Percentiles rank a stretch among this genome's conserved stretches.
Evolutionary conservation across 1,140 invertebrate genomes (phyloP).

Genomic region (Drosophila miranda): DNA sequence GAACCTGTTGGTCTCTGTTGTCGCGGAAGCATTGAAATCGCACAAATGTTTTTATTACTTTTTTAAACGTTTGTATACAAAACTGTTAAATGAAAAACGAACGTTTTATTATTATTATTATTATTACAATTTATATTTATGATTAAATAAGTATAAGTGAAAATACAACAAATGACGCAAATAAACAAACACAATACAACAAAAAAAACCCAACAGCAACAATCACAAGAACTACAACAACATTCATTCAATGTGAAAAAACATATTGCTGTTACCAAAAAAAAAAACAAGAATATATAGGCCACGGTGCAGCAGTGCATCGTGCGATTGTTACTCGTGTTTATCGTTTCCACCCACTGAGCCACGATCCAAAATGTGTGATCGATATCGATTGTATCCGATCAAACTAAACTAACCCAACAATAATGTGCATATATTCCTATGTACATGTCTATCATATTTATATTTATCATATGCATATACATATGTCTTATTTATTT

Average conservation of each 20-base stretch:
- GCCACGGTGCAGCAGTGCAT: not conserved
- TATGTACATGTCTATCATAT: conserved; percentile 10
- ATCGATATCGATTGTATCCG: too few species aligned
- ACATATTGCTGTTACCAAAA: conserved; percentile 18
- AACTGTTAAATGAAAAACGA: conserved; percentile 53
- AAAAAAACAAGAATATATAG: conserved; percentile 5
- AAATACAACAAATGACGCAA: conserved; percentile 63
- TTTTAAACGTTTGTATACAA: conserved; percentile 69
- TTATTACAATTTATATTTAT: conserved; percentile 78
- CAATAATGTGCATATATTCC: too few species aligned
- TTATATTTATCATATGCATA: conserved; percentile 27
- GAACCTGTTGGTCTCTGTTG: conserved; percentile 3
- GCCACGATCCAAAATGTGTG: too few species aligned
- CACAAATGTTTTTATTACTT: conserved; percentile 53
- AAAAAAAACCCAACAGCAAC: conserved; percentile 30
- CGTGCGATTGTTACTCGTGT: conserved; percentile 6
- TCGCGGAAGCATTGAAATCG: conserved; percentile 51
- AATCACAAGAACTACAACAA: conserved; percentile 15
- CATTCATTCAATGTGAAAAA: conserved; percentile 37
- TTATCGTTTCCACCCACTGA: conserved; percentile 1
- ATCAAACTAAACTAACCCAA: conserved; percentile 11
- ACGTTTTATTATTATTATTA: conserved; percentile 72
- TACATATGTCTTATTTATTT: conserved; percentile 49
- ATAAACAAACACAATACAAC: conserved; percentile 73
- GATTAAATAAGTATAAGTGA: conserved; percentile 75